Evolutionary conservation across 1,140 invertebrate genomes (phyloP).

Genomic region (Acromyrmex heyeri): DNA sequence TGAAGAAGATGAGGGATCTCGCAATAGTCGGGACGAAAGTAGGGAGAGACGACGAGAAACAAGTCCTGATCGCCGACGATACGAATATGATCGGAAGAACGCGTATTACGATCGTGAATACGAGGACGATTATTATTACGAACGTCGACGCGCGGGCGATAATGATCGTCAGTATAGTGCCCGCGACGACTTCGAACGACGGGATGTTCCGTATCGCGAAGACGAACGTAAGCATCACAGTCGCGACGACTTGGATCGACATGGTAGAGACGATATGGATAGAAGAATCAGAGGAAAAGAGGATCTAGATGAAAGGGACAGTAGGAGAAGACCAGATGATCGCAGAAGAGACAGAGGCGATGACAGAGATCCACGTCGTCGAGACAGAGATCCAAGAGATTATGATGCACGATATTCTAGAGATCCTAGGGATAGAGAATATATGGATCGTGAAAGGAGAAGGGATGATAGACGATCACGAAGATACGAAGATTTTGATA

Average conservation of each 20-base stretch:
- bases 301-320: conserved; percentile 84
- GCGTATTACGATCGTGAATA: conserved; percentile 83
- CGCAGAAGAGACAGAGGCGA: conserved; percentile 74
- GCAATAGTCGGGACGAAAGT: conserved; percentile 83
- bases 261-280: conserved; percentile 79
- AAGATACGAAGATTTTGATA: conserved; percentile 84
- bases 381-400: conserved; percentile 78
- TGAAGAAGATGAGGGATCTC: conserved; percentile 84
- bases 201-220: conserved; percentile 81
- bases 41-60: conserved; percentile 82
- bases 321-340: conserved; percentile 80
- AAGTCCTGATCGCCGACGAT: conserved; percentile 81
- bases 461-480: conserved; percentile 81
- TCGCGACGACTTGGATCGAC: conserved; percentile 82
- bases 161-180: conserved; percentile 82
- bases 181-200: conserved; percentile 83
- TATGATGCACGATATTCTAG: conserved; percentile 81
- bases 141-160: conserved; percentile 84
- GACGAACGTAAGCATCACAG: conserved; percentile 81
- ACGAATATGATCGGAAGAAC: conserved; percentile 82
- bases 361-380: conserved; percentile 74
- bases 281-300: conserved; percentile 80
- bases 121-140: conserved; percentile 87
- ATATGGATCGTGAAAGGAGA: conserved; percentile 81
- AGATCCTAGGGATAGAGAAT: conserved; percentile 80